Conservation (phyloP, 2,888 invertebrate genomes). For the Galerucella calmariensis region DNA sequence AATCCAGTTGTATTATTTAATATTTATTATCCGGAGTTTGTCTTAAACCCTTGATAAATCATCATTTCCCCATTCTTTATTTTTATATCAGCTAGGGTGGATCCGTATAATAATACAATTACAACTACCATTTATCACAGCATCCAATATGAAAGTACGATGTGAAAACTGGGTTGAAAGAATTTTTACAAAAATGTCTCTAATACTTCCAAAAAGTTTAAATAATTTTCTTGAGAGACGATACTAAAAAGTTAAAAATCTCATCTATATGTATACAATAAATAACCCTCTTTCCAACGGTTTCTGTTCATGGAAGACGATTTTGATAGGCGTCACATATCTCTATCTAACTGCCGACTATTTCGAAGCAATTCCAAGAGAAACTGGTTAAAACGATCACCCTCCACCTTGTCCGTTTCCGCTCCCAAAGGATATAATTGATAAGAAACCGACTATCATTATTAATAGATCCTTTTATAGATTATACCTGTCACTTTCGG, state of each 20-base stretch:
- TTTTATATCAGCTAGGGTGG: conserved; percentile 22
- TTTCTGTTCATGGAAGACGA: neutral
- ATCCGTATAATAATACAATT: conserved; percentile 30
- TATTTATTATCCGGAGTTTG: too few relatives aligned
- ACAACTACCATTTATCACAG: conserved; percentile 27
- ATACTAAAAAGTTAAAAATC: too few relatives aligned
- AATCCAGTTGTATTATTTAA: too few relatives aligned
- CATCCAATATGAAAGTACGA: neutral
- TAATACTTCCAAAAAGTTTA: too few relatives aligned
- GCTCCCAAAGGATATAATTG: conserved; percentile 43
- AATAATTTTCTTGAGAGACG: too few relatives aligned
- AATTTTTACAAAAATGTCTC: too few relatives aligned
- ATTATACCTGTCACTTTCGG: conserved; percentile 50
- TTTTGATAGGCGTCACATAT: conserved; percentile 11
- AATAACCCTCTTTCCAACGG: neutral
- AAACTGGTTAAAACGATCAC: conserved; percentile 15
- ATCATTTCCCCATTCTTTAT: conserved; percentile 19
- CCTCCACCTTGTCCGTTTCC: conserved; percentile 18
- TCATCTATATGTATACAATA: too few relatives aligned
- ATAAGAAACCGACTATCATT: conserved; percentile 49
- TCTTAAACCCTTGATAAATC: conserved; percentile 13
- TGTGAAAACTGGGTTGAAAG: neutral
- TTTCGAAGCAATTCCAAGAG: conserved; percentile 2
- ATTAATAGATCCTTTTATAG: conserved; percentile 46
- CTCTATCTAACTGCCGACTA: conserved; percentile 1